Conservation (phyloP, 2,113 vertebrate species). For the Puntigrus tetrazona region DNA sequence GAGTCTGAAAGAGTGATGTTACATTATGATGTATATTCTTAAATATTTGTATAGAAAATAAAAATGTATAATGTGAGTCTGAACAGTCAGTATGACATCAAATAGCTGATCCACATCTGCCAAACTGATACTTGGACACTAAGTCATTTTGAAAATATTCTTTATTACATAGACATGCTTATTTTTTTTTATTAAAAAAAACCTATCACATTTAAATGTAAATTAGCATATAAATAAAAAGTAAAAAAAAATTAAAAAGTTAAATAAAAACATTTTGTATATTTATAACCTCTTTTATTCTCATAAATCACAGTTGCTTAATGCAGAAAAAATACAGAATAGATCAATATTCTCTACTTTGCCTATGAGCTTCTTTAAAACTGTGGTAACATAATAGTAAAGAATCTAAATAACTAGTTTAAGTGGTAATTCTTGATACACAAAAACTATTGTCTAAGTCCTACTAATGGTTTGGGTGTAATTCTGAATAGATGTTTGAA, state of each 20-base stretch:
- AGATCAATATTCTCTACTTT: not conserved
- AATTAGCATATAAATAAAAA: not conserved
- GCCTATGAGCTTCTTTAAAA: not conserved
- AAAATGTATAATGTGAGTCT: too few species aligned
- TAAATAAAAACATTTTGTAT: not conserved
- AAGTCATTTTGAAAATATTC: too few species aligned
- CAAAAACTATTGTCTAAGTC: constrained; percentile 31
- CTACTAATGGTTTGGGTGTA: constrained; percentile 78
- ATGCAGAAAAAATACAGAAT: not conserved
- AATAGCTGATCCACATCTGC: too few species aligned
- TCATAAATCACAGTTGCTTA: not conserved
- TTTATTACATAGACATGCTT: too few species aligned
- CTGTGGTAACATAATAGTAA: not conserved
- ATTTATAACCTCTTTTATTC: not conserved
- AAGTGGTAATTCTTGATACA: not conserved
- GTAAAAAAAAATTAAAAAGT: not conserved
- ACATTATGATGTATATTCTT: too few species aligned
- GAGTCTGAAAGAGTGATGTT: too few species aligned
- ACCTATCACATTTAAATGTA: not conserved
- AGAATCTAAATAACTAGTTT: not conserved
- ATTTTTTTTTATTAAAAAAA: too few species aligned
- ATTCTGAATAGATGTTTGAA: constrained; percentile 82
- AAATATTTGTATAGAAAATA: too few species aligned
- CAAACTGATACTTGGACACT: too few species aligned
- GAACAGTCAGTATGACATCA: too few species aligned